Base-by-base conservation (phyloP, 2,797 vertebrate species). In the Propithecus deckenii region DNA sequence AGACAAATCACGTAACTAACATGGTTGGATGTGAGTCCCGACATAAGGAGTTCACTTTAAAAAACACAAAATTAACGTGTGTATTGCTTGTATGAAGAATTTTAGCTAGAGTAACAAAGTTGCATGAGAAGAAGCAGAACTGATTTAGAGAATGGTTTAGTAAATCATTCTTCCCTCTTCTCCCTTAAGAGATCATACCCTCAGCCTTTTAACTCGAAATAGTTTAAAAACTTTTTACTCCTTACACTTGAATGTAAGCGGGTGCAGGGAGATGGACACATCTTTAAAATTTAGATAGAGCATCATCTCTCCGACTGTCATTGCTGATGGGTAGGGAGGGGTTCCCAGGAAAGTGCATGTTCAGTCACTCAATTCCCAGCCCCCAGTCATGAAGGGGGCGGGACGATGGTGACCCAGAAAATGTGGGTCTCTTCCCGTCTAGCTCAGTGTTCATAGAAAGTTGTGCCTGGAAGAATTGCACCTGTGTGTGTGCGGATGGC, bases 241-340 rank as follows among this genome's bases (percentile, higher is more conserved):
- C 79, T 87, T 74, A 18, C 55, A 9, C 90, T 87, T 78, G 69
- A 67, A 38, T 86, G 52, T 78, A 32, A 63, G 79, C 57, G 15
- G 20, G 0, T 3, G 20, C 35, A 32, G 32, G 72, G 38, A 78
- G 71, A 30, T 17, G 22, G 48, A 11, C 3, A 9, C 25, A 12
- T 14, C 43, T 59, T 83, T 69, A 55, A 48, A 72, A 17, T 25
- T n/a, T 20, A 38, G 83, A 43, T 22, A 7, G 35, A 78, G 32
- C 50, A 7, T 23, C 6, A 12, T 48, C 35, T 55, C n/a, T 55
- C 50, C 59, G 79, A n/a, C 12, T 14, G 1, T 13, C 1, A 1
- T 41, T 46, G 12, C 35, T 1, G n/a, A 30, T 5, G 7, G 6
- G 32, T 32, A 61, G 52, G 67, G 0, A 25, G 69, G 76, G 25